Conservation (phyloP, 2,888 invertebrate species). For the Acleris holmiana region DNA sequence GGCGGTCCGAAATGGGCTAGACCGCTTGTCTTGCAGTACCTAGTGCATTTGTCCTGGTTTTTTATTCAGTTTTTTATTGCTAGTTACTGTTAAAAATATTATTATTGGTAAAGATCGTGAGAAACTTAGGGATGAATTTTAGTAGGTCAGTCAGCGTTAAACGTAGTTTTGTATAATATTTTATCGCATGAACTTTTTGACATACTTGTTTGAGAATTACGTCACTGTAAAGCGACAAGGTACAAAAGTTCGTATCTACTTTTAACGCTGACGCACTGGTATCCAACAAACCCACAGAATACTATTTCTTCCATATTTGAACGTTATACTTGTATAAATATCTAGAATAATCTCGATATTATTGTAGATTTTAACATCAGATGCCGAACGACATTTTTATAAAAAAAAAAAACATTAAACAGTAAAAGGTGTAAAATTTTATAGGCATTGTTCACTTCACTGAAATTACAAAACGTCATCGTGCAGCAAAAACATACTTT, state of each 20-base stretch:
- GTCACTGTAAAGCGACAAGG: too few species aligned
- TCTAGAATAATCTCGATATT: neutral
- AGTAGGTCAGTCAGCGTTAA: too few species aligned
- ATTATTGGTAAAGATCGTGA: too few species aligned
- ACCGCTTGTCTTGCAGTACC: conserved; percentile 17
- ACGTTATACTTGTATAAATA: neutral
- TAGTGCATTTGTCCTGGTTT: neutral
- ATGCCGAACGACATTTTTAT: conserved; percentile 44
- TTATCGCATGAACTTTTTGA: too few species aligned
- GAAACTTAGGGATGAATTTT: too few species aligned
- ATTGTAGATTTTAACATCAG: neutral
- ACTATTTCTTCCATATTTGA: neutral
- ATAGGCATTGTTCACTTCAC: conserved; percentile 55
- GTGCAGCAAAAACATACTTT: conserved; percentile 36
- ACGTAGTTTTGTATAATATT: too few species aligned
- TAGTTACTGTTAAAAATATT: too few species aligned
- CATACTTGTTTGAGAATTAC: too few species aligned
- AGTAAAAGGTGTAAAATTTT: conserved; percentile 60
- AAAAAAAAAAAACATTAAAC: conserved; percentile 51
- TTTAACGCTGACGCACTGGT: too few species aligned
- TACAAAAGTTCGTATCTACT: too few species aligned
- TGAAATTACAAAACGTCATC: conserved; percentile 34
- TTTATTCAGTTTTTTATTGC: too few species aligned
- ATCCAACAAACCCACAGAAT: too few species aligned
- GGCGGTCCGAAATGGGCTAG: conserved; percentile 26